A percentile compares a stretch with the other conserved stretches of the same genome.
phyloP scores from a whole-genome alignment of 2,113 vertebrate species.

The Chloropsis cyanopogon region DNA sequence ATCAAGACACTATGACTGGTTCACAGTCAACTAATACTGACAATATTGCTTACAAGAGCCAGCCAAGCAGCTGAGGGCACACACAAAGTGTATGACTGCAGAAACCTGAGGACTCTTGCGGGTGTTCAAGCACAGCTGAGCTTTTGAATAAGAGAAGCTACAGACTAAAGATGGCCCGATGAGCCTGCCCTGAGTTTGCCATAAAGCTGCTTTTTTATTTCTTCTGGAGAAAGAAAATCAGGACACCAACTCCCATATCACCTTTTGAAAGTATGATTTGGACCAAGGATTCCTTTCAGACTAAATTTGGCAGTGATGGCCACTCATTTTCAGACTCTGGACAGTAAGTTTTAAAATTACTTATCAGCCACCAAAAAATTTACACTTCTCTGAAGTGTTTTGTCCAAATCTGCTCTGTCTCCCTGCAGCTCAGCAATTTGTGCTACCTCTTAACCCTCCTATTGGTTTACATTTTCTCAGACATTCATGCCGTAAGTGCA shows the following conservation, averaged over 20 bases:
- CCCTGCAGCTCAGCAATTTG: not conserved
- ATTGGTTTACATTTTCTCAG: not conserved
- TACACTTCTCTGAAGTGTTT: not conserved
- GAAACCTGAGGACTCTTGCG: rapidly evolving
- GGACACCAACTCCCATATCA: not conserved
- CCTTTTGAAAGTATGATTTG: not conserved
- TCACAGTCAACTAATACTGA: not conserved
- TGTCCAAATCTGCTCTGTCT: not conserved
- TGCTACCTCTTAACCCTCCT: not conserved
- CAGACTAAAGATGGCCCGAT: not conserved
- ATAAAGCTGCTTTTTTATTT: not conserved
- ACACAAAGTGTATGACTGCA: not conserved
- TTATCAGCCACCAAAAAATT: not conserved
- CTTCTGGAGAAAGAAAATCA: not conserved
- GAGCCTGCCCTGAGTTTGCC: not conserved
- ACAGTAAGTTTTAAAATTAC: not conserved
- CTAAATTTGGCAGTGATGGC: not conserved
- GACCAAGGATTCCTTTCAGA: not conserved
- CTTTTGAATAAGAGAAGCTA: not conserved
- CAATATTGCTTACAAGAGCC: not conserved
- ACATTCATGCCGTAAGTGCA: not conserved
- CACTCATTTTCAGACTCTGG: not conserved
- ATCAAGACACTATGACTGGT: not conserved
- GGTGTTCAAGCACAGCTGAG: not conserved
- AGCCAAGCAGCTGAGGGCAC: not conserved